These are phyloP conservation scores for Heliornis fulica DNA, from an alignment of 2,113 vertebrate species.

Conservation along the genomic window DNA sequence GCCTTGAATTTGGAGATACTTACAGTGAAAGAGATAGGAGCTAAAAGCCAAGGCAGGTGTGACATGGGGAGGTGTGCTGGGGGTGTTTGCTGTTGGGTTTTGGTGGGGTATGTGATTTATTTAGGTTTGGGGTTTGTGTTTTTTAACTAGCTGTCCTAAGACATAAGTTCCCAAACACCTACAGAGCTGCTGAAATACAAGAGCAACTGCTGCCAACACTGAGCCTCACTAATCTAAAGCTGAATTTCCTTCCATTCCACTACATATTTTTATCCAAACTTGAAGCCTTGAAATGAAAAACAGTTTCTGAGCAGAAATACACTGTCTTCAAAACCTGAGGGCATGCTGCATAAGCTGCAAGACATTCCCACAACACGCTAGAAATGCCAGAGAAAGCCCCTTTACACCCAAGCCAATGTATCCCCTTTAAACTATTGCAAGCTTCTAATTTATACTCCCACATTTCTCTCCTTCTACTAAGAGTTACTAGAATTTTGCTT, in stretches of 20 bases:
- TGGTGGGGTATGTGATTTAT: neutral
- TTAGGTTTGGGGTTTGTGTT: neutral
- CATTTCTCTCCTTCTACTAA: neutral
- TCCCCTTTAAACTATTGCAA: neutral
- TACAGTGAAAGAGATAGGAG: neutral
- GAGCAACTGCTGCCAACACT: neutral
- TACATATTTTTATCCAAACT: neutral
- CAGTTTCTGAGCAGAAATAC: neutral
- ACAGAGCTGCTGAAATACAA: neutral
- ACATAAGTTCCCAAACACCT: neutral
- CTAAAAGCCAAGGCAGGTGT: neutral
- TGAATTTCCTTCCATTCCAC: neutral
- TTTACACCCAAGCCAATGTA: neutral
- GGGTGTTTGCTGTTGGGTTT: neutral
- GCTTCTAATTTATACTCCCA: neutral
- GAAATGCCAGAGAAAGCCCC: neutral
- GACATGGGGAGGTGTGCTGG: fast-evolving
- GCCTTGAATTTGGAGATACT: neutral
- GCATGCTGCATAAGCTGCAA: neutral
- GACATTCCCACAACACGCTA: neutral
- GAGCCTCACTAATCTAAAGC: neutral
- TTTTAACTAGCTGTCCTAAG: neutral
- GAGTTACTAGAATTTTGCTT: neutral
- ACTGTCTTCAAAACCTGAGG: neutral
- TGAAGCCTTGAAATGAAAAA: neutral